Evolutionary conservation across 2,888 invertebrate species (phyloP), one percentile per base, ranked within the genome.

Genomic region (Catocala fraxini): DNA sequence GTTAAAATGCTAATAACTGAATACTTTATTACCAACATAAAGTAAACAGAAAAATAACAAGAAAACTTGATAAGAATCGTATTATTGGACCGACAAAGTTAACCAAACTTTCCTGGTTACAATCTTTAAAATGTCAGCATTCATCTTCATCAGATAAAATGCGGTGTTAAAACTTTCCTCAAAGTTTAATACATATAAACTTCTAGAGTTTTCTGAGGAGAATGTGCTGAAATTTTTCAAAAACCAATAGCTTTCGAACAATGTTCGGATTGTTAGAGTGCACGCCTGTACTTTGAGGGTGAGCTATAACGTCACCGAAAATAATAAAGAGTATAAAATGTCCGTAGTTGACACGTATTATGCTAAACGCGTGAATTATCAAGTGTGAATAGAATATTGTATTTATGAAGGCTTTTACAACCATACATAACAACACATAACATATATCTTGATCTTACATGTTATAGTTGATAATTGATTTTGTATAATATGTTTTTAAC

Each of bases 161-260:
- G 52, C 47, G 63, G 51, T 74, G 45, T 63, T 59, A 63, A 68
- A 75, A 72, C 72, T 70, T 67, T 66, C 56, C 61, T 56, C 48
- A 45, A 68, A 69, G 63, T 71, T 59, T 46, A 68, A 53, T 64
- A 78, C 65, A 72, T 69, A 75, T 65, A 70, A 73, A 71, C 66
- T 47, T 61, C 25, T 35, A n/a, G 46, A 77, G 62, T 71, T 75
- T 60, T 59, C 45, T 13, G 59, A 77, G 69, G 65, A 68, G 63
- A 61, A 60, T 60, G 60, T 71, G 62, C 60, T 58, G 59, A 67
- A 68, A 77, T 63, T 73, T 73, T 72, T 70, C 63, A 66, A 69
- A 61, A 65, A 56, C 48, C 70, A 63, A 70, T 70, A 73, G 70
- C 59, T 73, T 70, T 59, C 43, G 65, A 68, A 73, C 65, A 74